Percentiles rank a stretch among this genome's conserved stretches.
These are phyloP conservation scores for Sylvilagus floridanus DNA, from an alignment of 2,797 vertebrate genomes.

Conservation along the genomic window DNA sequence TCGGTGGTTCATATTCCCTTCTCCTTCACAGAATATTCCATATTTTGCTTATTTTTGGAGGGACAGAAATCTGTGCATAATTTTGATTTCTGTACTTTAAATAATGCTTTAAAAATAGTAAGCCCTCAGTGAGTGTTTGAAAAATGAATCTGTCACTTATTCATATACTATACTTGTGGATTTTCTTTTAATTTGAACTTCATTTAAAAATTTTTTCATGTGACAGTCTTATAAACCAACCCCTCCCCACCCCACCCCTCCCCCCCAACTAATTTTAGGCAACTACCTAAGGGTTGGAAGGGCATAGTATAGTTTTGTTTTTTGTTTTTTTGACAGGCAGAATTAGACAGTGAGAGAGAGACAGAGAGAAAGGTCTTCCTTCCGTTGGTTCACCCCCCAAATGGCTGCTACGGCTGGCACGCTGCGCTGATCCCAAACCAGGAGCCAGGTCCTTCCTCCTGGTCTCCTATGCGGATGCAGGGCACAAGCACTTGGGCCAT, in stretches of 20 bases:
- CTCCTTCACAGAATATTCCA: not conserved
- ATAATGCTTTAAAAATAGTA: slow-evolving; percentile 58
- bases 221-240: not conserved
- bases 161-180: not conserved
- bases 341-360: no score
- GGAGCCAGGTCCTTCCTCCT: no score
- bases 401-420: no score
- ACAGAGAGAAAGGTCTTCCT: no score
- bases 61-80: slow-evolving; percentile 81
- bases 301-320: not conserved
- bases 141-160: slow-evolving; percentile 49
- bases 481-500: no score
- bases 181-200: slow-evolving; percentile 51
- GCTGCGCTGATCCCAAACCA: no score
- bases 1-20: slow-evolving; percentile 74
- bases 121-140: slow-evolving; percentile 27
- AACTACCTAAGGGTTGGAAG: slow-evolving; percentile 14
- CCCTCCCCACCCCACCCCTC: not conserved
- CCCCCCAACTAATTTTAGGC: slow-evolving; percentile 57
- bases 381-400: no score
- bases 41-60: slow-evolving; percentile 79
- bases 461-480: no score
- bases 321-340: no score
- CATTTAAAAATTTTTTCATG: slow-evolving; percentile 55
- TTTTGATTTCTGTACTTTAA: slow-evolving; percentile 70